Evolutionary conservation across 2,888 invertebrate genomes (phyloP).

Genomic region (Parnassius glacialis): DNA sequence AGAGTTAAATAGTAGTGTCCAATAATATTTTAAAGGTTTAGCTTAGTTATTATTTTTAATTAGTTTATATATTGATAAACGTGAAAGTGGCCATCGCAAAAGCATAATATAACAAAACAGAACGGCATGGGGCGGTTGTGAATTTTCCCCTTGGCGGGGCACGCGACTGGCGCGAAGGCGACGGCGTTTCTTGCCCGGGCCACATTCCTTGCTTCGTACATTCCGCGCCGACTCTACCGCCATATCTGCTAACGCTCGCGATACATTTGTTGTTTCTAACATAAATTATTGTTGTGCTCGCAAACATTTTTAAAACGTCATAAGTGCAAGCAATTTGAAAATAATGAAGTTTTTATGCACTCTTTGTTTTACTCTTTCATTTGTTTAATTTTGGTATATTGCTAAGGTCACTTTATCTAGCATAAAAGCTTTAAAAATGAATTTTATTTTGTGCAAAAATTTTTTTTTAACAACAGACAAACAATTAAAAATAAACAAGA

Average conservation of each 20-base stretch:
- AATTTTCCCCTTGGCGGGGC: slow-evolving; percentile 20
- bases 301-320: not conserved
- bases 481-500: too few species aligned
- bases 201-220: slow-evolving; percentile 64
- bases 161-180: slow-evolving; percentile 32
- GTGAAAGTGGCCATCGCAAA: not conserved
- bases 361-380: too few species aligned
- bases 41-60: not conserved
- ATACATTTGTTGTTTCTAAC: slow-evolving; percentile 13
- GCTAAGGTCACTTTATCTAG: too few species aligned
- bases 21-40: too few species aligned
- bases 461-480: too few species aligned
- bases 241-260: slow-evolving; percentile 16
- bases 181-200: slow-evolving; percentile 61
- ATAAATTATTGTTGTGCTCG: not conserved
- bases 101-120: slow-evolving; percentile 2
- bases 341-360: too few species aligned
- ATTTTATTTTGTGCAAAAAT: too few species aligned
- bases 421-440: too few species aligned
- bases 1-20: too few species aligned
- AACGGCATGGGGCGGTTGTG: slow-evolving; percentile 1
- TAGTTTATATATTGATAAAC: slow-evolving; percentile 1
- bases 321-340: too few species aligned
- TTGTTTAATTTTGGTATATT: too few species aligned
- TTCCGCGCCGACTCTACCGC: slow-evolving; percentile 47